Conservation (phyloP, 2,797 vertebrate species). For the Gymnothorax javanicus region DNA sequence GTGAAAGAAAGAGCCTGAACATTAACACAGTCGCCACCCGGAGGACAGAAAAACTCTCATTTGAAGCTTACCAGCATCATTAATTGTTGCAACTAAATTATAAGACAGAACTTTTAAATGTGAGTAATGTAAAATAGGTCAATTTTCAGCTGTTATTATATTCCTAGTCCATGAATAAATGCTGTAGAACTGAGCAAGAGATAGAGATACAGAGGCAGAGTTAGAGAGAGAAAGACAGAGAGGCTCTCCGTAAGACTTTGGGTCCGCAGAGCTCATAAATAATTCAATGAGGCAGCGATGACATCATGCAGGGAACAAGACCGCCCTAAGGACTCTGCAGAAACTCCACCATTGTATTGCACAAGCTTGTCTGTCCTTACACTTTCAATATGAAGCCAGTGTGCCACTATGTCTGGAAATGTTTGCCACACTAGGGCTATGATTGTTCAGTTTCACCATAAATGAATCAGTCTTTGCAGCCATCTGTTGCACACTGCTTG, state of each 20-base stretch:
- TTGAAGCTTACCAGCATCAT: background rate
- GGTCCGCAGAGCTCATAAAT: constrained; percentile 66
- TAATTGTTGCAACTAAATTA: background rate
- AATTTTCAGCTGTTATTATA: background rate
- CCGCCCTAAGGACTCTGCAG: constrained; percentile 51
- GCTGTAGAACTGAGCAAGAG: constrained; percentile 18
- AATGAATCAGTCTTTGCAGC: constrained; percentile 11
- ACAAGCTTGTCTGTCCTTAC: constrained; percentile 48
- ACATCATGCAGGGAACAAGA: constrained; percentile 65
- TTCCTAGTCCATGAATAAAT: background rate
- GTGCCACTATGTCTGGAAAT: constrained; percentile 18
- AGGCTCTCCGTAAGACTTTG: constrained; percentile 24
- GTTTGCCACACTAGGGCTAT: constrained; percentile 17
- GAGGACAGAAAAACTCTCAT: background rate
- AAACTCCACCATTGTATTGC: constrained; percentile 53
- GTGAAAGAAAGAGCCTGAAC: background rate
- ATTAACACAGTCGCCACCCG: background rate
- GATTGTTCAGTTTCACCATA: background rate
- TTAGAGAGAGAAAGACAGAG: constrained; percentile 22
- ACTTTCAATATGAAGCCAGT: background rate
- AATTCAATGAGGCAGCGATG: constrained; percentile 72
- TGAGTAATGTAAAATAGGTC: background rate
- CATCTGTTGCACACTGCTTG: background rate
- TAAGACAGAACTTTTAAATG: background rate
- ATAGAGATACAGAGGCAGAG: background rate